Conservation (phyloP, 2,797 vertebrate genomes). For the Cheirogaleus major region DNA sequence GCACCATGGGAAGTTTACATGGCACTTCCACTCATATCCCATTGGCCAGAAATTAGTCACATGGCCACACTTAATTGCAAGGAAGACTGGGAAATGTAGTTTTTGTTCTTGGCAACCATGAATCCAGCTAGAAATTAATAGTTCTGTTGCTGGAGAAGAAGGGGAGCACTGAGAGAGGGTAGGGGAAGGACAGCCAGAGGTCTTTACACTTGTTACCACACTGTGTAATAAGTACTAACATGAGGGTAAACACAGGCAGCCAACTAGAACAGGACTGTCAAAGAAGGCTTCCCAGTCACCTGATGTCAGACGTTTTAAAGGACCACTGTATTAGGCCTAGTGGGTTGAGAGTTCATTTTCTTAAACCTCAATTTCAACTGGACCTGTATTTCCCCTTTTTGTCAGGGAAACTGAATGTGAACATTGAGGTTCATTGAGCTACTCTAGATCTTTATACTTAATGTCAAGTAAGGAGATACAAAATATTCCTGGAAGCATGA, state of each 20-base stretch:
- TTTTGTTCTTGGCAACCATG: neutral
- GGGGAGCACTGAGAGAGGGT: neutral
- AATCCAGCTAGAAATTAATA: neutral
- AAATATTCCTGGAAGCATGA: neutral
- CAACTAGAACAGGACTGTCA: neutral
- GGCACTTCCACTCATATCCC: neutral
- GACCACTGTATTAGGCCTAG: neutral
- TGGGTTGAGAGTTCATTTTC: neutral
- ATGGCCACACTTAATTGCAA: neutral
- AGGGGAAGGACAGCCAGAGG: neutral
- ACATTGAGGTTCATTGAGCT: neutral
- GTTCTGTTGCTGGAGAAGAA: neutral
- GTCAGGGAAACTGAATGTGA: neutral
- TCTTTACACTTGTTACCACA: neutral
- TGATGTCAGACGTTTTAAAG: neutral
- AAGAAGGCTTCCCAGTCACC: neutral
- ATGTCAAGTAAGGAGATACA: neutral
- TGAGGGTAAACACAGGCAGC: neutral
- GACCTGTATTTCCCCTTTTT: neutral
- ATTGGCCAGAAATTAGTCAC: conserved; percentile 42
- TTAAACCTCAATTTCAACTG: neutral
- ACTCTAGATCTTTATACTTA: neutral
- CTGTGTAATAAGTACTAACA: neutral
- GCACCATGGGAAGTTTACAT: neutral
- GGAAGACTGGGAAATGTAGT: conserved; percentile 49